These are phyloP conservation scores for Amazona vittata DNA, from an alignment of 2,113 vertebrate genomes.

Conservation along the genomic window DNA sequence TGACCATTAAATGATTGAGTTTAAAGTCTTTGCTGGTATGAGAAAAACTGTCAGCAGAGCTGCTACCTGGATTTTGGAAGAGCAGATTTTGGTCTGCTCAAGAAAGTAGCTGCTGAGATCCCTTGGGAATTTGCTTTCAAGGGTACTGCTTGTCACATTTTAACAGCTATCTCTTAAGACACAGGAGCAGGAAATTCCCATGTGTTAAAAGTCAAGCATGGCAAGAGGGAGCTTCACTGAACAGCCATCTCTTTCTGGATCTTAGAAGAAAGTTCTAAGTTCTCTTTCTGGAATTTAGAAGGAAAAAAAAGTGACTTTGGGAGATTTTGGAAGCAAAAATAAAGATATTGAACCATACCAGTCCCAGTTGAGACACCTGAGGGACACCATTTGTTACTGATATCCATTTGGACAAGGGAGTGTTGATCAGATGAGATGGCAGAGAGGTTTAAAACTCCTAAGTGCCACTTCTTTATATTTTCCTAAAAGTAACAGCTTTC, in stretches of 20 bases:
- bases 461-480: neutral
- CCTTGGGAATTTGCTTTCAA: neutral
- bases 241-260: neutral
- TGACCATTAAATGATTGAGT: neutral
- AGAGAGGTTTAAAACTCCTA: neutral
- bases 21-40: neutral
- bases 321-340: neutral
- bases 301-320: neutral
- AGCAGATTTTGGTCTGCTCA: neutral
- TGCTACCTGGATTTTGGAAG: neutral
- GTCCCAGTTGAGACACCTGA: neutral
- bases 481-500: neutral
- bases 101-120: neutral
- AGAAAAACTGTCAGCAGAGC: neutral
- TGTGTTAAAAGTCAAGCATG: neutral
- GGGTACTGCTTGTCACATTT: neutral
- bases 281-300: neutral
- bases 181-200: neutral
- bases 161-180: neutral
- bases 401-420: neutral
- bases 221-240: neutral
- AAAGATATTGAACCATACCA: neutral
- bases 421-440: neutral
- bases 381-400: neutral
- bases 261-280: neutral